Evolutionary conservation across 2,113 vertebrate species (phyloP).

Genomic region (Laticauda colubrina): DNA sequence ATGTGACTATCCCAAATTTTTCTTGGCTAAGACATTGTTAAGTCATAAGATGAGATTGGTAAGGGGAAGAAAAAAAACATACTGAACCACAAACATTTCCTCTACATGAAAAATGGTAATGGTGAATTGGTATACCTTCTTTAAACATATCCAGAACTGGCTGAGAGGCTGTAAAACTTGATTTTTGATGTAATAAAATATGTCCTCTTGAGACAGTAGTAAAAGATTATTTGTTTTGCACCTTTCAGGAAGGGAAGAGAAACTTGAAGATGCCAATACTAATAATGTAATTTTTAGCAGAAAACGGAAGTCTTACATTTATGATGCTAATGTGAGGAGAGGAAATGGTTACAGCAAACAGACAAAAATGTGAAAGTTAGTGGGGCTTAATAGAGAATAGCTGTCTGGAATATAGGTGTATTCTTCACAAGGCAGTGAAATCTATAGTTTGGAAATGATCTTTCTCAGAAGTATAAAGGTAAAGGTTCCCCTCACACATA

Average conservation of each 20-base stretch:
- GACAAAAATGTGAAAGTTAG: neutral
- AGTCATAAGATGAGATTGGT: neutral
- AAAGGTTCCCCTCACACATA: too few species aligned
- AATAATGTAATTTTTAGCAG: constrained; percentile 6
- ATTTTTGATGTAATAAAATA: constrained; percentile 18
- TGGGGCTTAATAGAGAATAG: neutral
- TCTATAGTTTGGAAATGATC: neutral
- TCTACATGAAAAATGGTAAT: neutral
- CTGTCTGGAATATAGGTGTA: neutral
- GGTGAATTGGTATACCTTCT: neutral
- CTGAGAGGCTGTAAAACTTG: constrained; percentile 28
- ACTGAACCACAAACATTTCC: neutral
- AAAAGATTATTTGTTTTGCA: constrained; percentile 27
- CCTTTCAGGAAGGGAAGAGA: neutral
- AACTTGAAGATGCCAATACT: neutral
- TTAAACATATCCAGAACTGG: constrained; percentile 18
- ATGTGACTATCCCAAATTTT: neutral
- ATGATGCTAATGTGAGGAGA: neutral
- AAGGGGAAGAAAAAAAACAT: neutral
- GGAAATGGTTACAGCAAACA: neutral
- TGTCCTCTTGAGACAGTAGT: constrained; percentile 6
- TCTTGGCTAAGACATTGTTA: neutral
- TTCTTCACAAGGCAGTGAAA: neutral
- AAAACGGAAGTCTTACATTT: constrained; percentile 10
- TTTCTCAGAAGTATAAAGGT: neutral